Evolutionary conservation across 2,888 invertebrate species (phyloP), one percentile per base, ranked within the genome.

Genomic region (Hydroisotoma schaefferi): DNA sequence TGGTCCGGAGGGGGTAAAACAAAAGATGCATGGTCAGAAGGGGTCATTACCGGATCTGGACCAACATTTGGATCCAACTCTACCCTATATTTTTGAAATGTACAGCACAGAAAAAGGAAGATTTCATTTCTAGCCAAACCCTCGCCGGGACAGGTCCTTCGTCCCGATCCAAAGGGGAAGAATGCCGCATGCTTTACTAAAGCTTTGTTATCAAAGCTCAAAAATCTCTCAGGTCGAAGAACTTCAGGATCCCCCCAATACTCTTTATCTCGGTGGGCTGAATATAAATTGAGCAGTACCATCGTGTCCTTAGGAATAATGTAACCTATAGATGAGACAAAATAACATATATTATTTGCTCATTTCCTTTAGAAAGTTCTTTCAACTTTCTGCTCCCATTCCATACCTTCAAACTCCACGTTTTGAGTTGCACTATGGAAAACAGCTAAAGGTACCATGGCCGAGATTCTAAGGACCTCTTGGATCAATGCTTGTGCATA

Each of bases 171-270:
- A 54, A 70, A 70, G 2, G 63, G 54, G 5, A 70, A 18, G 44
- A 70, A 61, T 0, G 65, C 57, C 4, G 67, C 68, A 44, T 67
- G 63, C 12, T 63, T 65, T 1, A 67, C 37, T 4, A 62, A 23
- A 18, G 55, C 38, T 12, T 38, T 59, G 1, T 58, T 67, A 48
- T 65, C 64, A 0, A 43, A 29, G n/a, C 57, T 29, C 0, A 70
- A n/a, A 43, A 65, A 67, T 37, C 68, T 33, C 18, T 68, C 68
- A 0, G 70, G 70, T 29, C 68, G 43, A 38, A 68, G 65, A 15
- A 26, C 46, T 15, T 68, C 54, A 2, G 70, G 70, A 37, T 70
- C 65, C 29, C 63, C 65, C 68, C 68, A 70, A 49, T 61, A 61
- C 2, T 63, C 28, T 12, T 61, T 52, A 38, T 68, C 65, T 20